Conservation (phyloP, 2,113 vertebrate species). For the Sceloporus undulatus region DNA sequence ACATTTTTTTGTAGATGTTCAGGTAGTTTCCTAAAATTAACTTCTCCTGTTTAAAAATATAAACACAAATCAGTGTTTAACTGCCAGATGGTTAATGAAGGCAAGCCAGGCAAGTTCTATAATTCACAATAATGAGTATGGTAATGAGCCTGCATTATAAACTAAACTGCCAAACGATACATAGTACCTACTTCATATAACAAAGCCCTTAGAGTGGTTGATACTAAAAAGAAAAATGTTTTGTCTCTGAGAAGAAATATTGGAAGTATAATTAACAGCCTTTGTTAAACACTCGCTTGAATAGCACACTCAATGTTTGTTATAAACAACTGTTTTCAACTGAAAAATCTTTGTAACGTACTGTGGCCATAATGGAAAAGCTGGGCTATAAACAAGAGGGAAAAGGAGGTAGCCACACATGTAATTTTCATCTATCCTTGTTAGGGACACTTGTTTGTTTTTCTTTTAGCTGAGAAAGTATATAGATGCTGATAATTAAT, state of each 20-base stretch:
- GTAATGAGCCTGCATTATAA: conserved; percentile 78
- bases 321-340: conserved; percentile 51
- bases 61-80: conserved; percentile 80
- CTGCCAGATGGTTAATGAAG: conserved; percentile 84
- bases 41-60: conserved; percentile 47
- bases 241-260: conserved; percentile 48
- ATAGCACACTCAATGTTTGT: conserved; percentile 43
- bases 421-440: conserved; percentile 23
- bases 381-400: background rate
- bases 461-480: conserved; percentile 17
- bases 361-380: conserved; percentile 32
- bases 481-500: background rate
- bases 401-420: conserved; percentile 50
- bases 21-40: conserved; percentile 80
- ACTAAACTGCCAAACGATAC: conserved; percentile 71
- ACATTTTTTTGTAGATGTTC: conserved; percentile 68
- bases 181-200: conserved; percentile 75
- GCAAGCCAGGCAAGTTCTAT: conserved; percentile 78
- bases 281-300: conserved; percentile 54
- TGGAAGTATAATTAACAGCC: conserved; percentile 49
- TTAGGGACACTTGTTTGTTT: conserved; percentile 12
- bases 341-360: conserved; percentile 23
- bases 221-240: conserved; percentile 62
- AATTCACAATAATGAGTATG: conserved; percentile 82
- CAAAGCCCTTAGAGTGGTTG: conserved; percentile 68